These are phyloP conservation scores for Phragmatobia fuliginosa DNA, from an alignment of 2,888 invertebrate genomes.

Conservation along the genomic window DNA sequence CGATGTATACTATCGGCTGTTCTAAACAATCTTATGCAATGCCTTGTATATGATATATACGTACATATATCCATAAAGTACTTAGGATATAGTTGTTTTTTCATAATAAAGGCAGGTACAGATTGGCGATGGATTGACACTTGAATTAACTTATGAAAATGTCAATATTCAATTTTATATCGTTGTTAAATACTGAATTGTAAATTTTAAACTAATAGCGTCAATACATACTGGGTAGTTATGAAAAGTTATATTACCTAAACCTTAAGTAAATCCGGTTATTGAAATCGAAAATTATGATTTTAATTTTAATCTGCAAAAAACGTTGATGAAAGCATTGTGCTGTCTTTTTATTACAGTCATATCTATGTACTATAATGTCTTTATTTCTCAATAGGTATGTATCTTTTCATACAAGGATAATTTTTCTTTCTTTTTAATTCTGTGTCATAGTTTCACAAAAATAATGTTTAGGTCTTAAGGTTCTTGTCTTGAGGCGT, in stretches of 20 bases:
- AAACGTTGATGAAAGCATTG: neutral
- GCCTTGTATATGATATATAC: conserved; percentile 37
- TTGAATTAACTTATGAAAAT: conserved; percentile 41
- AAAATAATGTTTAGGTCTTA: neutral
- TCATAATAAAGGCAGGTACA: conserved; percentile 36
- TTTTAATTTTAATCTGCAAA: neutral
- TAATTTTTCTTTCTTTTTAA: neutral
- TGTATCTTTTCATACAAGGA: conserved; percentile 22
- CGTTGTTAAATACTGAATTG: conserved; percentile 23
- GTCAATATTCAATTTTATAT: conserved; percentile 42
- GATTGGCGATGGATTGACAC: conserved; percentile 36
- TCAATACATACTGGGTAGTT: conserved; percentile 31
- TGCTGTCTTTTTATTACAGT: neutral
- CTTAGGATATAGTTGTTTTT: conserved; percentile 32
- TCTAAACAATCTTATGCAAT: conserved; percentile 43
- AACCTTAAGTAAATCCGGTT: neutral
- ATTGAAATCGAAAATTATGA: neutral
- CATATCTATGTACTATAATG: neutral
- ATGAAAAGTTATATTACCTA: conserved; percentile 20
- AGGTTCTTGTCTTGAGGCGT: neutral
- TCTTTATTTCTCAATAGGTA: neutral
- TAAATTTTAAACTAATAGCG: conserved; percentile 18
- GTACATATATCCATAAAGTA: conserved; percentile 41
- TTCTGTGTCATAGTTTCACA: neutral
- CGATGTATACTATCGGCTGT: conserved; percentile 52